Base-by-base conservation (phyloP, 2,113 vertebrate genomes). In the Rhynchomys soricoides region DNA sequence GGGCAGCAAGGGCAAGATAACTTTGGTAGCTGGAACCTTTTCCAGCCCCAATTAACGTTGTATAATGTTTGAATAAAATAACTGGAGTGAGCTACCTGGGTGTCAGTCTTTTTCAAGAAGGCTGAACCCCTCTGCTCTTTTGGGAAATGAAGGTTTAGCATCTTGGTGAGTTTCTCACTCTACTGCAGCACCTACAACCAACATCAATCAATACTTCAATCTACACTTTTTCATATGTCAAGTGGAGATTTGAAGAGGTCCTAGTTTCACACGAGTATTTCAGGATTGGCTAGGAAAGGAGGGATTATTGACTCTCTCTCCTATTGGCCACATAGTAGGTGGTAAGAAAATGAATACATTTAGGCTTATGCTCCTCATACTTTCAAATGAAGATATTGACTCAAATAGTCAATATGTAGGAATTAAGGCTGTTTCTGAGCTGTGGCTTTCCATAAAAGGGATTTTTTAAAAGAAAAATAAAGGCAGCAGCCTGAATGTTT, bases 391-490 rank as follows among this genome's bases (percentile, higher is more conserved):
- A 34, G 75, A 78, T 78, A 29, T 34, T 50, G 48, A 78, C 7
- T 50, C 75, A 50, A 78, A 52, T 52, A 3, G 74, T 77, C 74
- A 22, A 59, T 66, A 92, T 81, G 50, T 26, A 77, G 50, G 64
- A 75, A 93, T 40, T 91, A 73, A 93, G 13, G 2, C 48, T 79
- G 15, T 68, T 74, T 86, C 85, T 79, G 77, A 89, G 79, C 91
- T 81, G 71, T 43, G 73, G 1, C 29, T 45, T 87, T 88, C 31
- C 57, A 6, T 85, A 34, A 85, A n/a, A 91, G 29, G 62, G 16
- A 59, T 66, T 34, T 34, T 66, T 66, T 31, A 11, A 66, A 31
- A 68, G 64, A 11, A 66, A 31, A 68, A 31, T 68, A 31, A 68
- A 68, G 31, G 1, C 31, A 68, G 64, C 11, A 68, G 29, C 64